Evolutionary conservation across 1,140 invertebrate genomes (phyloP).

Genomic region (Ridgeia piscesae): DNA sequence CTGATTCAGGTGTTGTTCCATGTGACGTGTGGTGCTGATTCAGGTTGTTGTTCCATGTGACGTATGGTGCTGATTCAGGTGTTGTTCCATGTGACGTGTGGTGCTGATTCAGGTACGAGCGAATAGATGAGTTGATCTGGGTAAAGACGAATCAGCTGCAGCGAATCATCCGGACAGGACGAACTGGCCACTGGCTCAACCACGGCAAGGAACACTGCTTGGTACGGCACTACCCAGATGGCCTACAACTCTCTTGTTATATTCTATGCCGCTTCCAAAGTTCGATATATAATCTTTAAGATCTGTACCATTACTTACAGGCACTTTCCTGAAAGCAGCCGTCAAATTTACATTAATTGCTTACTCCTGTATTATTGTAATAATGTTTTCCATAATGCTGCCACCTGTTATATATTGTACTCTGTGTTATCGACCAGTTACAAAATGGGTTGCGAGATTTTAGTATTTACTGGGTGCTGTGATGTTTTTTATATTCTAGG

Average conservation of each 20-base stretch:
- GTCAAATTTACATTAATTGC: no score
- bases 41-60: constrained; percentile 71
- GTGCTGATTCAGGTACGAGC: constrained; percentile 76
- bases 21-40: not conserved
- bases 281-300: no score
- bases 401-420: not conserved
- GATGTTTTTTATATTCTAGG: constrained; percentile 45
- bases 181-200: constrained; percentile 97
- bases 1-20: constrained; percentile 67
- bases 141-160: constrained; percentile 98
- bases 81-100: not conserved
- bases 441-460: not conserved
- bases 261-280: no score
- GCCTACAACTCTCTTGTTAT: no score
- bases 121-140: constrained; percentile 97
- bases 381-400: no score
- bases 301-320: no score
- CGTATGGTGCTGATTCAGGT: no score
- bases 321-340: no score
- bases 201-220: constrained; percentile 98
- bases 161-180: constrained; percentile 91
- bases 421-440: not conserved
- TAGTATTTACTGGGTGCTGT: not conserved
- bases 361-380: no score
- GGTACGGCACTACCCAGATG: constrained; percentile 59